phyloP scores from a whole-genome alignment of 2,888 invertebrate genomes.

The Nymphalis urticae region DNA sequence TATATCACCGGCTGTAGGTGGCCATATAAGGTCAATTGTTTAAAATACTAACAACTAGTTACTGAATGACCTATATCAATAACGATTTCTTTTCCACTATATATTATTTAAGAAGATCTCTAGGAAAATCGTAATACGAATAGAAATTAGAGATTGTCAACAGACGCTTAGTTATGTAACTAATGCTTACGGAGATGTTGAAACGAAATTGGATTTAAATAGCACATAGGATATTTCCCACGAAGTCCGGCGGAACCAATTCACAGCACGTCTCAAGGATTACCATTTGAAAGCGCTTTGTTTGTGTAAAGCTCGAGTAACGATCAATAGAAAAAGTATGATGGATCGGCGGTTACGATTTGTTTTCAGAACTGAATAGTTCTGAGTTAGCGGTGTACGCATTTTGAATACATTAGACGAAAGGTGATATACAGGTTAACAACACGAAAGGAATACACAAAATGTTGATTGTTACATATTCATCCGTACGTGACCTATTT shows the following conservation, averaged over 20 bases:
- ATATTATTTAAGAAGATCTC: conserved; percentile 13
- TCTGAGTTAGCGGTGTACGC: conserved; percentile 69
- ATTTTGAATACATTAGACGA: conserved; percentile 68
- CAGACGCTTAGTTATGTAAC: neutral
- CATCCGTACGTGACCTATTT: conserved; percentile 3
- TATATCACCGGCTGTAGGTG: conserved; percentile 79
- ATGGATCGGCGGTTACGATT: conserved; percentile 74
- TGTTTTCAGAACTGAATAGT: conserved; percentile 77
- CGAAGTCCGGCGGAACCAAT: conserved; percentile 71
- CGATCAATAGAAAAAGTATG: conserved; percentile 77
- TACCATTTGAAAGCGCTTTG: conserved; percentile 78
- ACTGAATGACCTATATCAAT: conserved; percentile 44
- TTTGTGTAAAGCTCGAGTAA: conserved; percentile 71
- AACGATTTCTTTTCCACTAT: conserved; percentile 19
- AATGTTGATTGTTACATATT: conserved; percentile 15
- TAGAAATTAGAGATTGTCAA: neutral
- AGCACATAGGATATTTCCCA: conserved; percentile 61
- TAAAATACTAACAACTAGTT: conserved; percentile 50
- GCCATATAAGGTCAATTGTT: conserved; percentile 80
- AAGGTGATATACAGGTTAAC: conserved; percentile 23
- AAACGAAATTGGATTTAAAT: conserved; percentile 30
- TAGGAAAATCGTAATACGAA: neutral
- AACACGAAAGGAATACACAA: conserved; percentile 21
- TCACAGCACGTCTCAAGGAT: conserved; percentile 72
- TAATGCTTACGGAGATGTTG: conserved; percentile 21